Base-by-base conservation (phyloP, 2,113 vertebrate species). In the Papio anubis region DNA sequence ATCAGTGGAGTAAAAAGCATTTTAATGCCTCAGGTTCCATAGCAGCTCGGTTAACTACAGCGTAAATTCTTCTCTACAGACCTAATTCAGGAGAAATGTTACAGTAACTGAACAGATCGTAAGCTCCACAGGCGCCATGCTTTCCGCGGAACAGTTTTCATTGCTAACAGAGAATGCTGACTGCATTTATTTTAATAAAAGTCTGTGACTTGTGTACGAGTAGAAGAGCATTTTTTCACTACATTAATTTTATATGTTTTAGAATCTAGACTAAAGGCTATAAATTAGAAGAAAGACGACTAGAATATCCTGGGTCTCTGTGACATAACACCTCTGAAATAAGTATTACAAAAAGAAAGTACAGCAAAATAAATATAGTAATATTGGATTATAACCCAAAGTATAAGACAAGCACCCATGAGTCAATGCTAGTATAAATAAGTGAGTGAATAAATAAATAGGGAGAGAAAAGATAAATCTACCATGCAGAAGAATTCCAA, bases 171-270 rank as follows among this genome's bases (percentile, higher is more conserved):
- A 86, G 79, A 93, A 92, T 83, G 66, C 43, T 78, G 50, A 48
- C 76, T 68, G n/a, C 64, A 93, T 79, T 95, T 92, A 81, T 84
- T 95, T 97, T 72, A 66, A 95, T 85, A 78, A 93, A 97, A 97
- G 64, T 79, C 94, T 95, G 40, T 90, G 78, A 78, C 30, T 96
- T 94, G 38, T 84, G 64, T 93, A 85, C 57, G 86, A 82, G 8
- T 78, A 88, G 45, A 21, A 64, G 52, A 88, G 81, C 35, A 59
- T 78, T 88, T 97, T 86, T 93, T 96, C 57, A 88, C 70, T 92
- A n/a, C 18, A 93, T 93, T n/a, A 78, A 40, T 88, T 96, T 97
- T 94, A 88, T 61, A 64, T 92, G 45, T 85, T 90, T 86, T 94
- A 59, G 45, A 21, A 83, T 72, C 64, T 64, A 85, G 12, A 76